A percentile compares a stretch with the other conserved stretches of the same genome.
Evolutionary conservation across 2,113 vertebrate species (phyloP).

Genomic region (Apeltes quadracus): DNA sequence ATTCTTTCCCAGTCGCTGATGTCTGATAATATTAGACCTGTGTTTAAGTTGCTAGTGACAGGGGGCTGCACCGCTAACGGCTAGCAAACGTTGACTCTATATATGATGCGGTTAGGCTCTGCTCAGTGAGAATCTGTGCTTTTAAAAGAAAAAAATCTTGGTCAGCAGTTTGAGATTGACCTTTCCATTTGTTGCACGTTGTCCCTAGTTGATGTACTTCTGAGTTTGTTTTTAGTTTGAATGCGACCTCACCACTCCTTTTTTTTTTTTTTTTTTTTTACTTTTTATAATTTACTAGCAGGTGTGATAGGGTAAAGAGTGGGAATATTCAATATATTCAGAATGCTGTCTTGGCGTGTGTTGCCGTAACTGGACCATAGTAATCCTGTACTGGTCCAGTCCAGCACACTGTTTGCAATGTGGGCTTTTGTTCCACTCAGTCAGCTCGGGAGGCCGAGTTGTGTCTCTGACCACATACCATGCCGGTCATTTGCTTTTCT

Average conservation of each 20-base stretch:
- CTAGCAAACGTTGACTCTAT: background rate
- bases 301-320: constrained; percentile 30
- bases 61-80: no score
- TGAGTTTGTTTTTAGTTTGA: constrained; percentile 42
- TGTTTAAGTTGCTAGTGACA: no score
- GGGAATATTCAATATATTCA: background rate
- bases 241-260: constrained; percentile 31
- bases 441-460: constrained; percentile 25
- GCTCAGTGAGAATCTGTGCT: background rate
- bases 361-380: no score
- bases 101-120: background rate
- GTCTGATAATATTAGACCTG: background rate
- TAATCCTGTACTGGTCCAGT: constrained; percentile 34
- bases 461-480: constrained; percentile 48
- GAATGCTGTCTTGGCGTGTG: no score
- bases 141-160: background rate
- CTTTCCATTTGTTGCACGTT: background rate
- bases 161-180: background rate
- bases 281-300: background rate
- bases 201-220: constrained; percentile 8
- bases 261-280: constrained; percentile 31
- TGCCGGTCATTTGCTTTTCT: constrained; percentile 49
- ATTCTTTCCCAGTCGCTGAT: background rate
- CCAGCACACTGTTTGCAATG: constrained; percentile 27
- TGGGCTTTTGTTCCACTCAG: constrained; percentile 48